Percentiles rank a stretch among this genome's conserved stretches.
phyloP scores from a whole-genome alignment of 2,113 vertebrate species.

The Oryzias celebensis region DNA sequence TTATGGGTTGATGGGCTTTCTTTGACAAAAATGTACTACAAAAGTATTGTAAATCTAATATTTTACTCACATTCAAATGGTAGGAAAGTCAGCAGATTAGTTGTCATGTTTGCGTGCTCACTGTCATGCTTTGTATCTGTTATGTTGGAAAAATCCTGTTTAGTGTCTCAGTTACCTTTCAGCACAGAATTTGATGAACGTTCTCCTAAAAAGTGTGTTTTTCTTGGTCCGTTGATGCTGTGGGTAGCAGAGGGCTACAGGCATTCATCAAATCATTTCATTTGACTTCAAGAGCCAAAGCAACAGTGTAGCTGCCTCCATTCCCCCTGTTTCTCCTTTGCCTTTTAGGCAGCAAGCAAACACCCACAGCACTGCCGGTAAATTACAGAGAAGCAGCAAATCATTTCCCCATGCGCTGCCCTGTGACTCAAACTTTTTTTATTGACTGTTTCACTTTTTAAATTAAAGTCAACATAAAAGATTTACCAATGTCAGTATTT shows the following conservation, averaged over 20 bases:
- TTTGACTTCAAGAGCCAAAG: slow-evolving; percentile 28
- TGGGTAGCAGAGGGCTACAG: slow-evolving; percentile 12
- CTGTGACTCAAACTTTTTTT: slow-evolving; percentile 55
- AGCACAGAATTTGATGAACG: neutral
- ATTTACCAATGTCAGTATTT: slow-evolving; percentile 36
- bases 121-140: no score
- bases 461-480: slow-evolving; percentile 55
- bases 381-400: slow-evolving; percentile 60
- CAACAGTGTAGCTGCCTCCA: slow-evolving; percentile 16
- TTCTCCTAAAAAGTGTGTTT: slow-evolving; percentile 2
- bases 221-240: slow-evolving; percentile 10
- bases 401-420: slow-evolving; percentile 48
- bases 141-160: neutral
- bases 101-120: no score
- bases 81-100: no score
- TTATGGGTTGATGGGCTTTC: no score
- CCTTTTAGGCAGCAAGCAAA: slow-evolving; percentile 32
- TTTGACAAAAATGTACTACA: neutral
- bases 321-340: slow-evolving; percentile 23
- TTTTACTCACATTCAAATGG: no score
- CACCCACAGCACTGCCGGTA: slow-evolving; percentile 36
- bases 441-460: slow-evolving; percentile 40
- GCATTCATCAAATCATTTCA: slow-evolving; percentile 42
- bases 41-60: neutral
- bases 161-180: slow-evolving; percentile 1